Evolutionary conservation across 1,140 invertebrate genomes (phyloP), one percentile per base, ranked within the genome.

Genomic region (Brachionus sp.): DNA sequence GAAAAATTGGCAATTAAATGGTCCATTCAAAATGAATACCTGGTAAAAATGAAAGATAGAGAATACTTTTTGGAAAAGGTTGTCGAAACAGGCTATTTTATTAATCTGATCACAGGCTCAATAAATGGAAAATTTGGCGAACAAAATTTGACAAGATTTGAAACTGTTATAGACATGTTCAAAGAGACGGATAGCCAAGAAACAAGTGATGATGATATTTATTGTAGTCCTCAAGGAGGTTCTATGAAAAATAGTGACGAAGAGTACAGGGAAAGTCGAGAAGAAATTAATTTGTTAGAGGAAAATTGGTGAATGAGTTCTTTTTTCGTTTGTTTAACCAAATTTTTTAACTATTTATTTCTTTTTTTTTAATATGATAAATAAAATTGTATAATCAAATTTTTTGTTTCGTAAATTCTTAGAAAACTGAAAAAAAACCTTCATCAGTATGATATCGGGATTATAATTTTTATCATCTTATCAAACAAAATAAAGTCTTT

Each of bases 1-100:
- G 77, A 80, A 35, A 57, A 62, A 44, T 62, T 80, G 25, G 77
- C 77, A 25, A 64, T 57, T 13, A 80, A 80, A 62, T 66, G 62
- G 77, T 57, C 50, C 3, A 62, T 62, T 42, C 77, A 62, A 80
- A 25, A 23, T 25, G 77, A 80, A 10, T 80, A 62, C 5, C 10
- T 62, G 33, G 77, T 23, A 12, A 57, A 13, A 39, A 80, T 80
- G 77, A 80, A 37, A 80, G 77, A 80, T 2, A 57, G 42, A 10
- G 29, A 57, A 29, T 39, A 80, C 12, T 66, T 80, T 29, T 3
- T 75, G 25, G 70, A 46, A 75, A 75, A 46, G 25, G 12, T 75
- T n/a, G 19, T 10, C 12, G 16, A 75, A 25, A 75, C 70, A 13
- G 39, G 19, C 5, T 33, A 46, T 75, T 75, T 75, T 13, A 75